A percentile compares a stretch with the other conserved stretches of the same genome.
These are phyloP conservation scores for Emydura subglobosa DNA, from an alignment of 2,113 vertebrate genomes.

Conservation along the genomic window DNA sequence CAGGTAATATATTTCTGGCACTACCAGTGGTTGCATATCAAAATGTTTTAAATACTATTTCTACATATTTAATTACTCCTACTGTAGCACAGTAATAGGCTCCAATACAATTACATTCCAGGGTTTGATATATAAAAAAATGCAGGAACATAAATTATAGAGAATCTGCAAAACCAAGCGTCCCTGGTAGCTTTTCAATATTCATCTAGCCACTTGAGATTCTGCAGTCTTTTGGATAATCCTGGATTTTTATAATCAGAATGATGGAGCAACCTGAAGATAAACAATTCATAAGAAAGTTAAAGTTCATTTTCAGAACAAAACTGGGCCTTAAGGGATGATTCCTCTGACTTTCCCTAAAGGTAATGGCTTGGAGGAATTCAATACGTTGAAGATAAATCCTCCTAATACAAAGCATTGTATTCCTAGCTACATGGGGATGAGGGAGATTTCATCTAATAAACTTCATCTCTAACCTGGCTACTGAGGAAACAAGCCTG, in stretches of 20 bases:
- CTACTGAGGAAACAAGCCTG: conserved; percentile 16
- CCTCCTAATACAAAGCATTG: conserved; percentile 43
- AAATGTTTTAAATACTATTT: conserved; percentile 55
- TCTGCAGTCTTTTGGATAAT: conserved; percentile 60
- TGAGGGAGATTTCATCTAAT: conserved; percentile 47
- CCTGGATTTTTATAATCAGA: conserved; percentile 55
- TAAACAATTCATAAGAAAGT: conserved; percentile 72
- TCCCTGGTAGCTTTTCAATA: conserved; percentile 57
- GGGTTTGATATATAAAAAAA: conserved; percentile 30
- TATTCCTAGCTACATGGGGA: conserved; percentile 35
- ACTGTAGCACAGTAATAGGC: conserved; percentile 30
- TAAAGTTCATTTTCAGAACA: conserved; percentile 73
- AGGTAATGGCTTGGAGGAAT: conserved; percentile 26
- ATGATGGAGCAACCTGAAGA: conserved; percentile 58
- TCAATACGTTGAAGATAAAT: conserved; percentile 57
- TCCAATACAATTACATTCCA: conserved; percentile 39
- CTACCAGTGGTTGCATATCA: neutral
- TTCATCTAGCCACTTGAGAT: conserved; percentile 61
- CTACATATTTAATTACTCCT: conserved; percentile 52
- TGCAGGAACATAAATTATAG: neutral
- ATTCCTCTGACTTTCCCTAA: conserved; percentile 53
- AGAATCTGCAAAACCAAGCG: conserved; percentile 35
- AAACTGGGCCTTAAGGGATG: conserved; percentile 60
- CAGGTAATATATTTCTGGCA: neutral
- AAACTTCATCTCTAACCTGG: conserved; percentile 42